Evolutionary conservation across 1,140 invertebrate species (phyloP), one percentile per base, ranked within the genome.

Genomic region (Metaphire vulgaris): DNA sequence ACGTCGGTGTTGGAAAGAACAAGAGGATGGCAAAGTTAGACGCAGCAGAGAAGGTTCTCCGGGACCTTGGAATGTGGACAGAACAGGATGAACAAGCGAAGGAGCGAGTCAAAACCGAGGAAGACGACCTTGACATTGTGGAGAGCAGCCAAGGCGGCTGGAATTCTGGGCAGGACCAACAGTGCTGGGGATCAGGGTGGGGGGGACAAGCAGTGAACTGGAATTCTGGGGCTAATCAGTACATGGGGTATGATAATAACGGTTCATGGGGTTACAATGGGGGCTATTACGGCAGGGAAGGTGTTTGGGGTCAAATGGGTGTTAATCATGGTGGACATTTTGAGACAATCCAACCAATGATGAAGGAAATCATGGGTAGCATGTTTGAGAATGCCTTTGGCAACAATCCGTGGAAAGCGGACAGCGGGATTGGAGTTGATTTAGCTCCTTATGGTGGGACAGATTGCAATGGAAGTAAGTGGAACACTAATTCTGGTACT

Each of bases 21-120:
- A 73, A 73, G 41, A 73, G 30, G 28, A 73, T 64, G 41, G 72
- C 72, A 21, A 73, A 73, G 34, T 34, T 73, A 26, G 72, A 73
- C 6, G 72, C 34, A 56, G 72, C 72, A 21, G 72, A 73, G 41
- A 73, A 73, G 41, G 72, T 30, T 41, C 41, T 73, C 16, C 32
- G 28, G 28, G 72, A 73, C 34, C 33, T 73, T 34, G 72, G 72
- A n/a, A 29, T 41, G 0, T 73, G 72, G 72, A 64, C 26, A 6
- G 72, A 73, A 41, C 32, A 73, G 56, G 72, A 73, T 41, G 72
- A 73, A 64, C 32, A 33, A 41, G 34, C 12, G 32, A 73, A 73
- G 41, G 41, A 26, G 32, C 32, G 41, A 41, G 21, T 64, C 16
- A 33, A 33, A 21, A 74, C 6, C 31, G 69, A 76, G 21, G 29